Percentiles rank a stretch among this genome's conserved stretches.
phyloP scores from a whole-genome alignment of 2,888 invertebrate genomes.

The Eudasyphora cyanicolor region DNA sequence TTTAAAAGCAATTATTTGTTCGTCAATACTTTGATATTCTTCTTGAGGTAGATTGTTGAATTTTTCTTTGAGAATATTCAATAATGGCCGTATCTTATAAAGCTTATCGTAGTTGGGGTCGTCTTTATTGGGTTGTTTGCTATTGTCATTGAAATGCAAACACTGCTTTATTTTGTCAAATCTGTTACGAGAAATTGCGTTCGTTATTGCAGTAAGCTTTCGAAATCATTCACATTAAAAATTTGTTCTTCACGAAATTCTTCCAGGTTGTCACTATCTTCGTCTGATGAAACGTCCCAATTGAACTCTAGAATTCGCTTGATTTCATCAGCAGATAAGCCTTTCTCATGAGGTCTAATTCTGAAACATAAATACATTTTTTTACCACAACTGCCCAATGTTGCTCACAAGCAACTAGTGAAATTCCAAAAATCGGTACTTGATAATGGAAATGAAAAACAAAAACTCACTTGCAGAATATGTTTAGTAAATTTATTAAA shows the following conservation, averaged over 20 bases:
- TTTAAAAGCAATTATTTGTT: no score
- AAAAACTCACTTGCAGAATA: no score
- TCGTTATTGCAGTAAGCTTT: conserved; percentile 42
- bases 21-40: no score
- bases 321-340: conserved; percentile 34
- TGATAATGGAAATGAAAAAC: no score
- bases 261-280: conserved; percentile 22
- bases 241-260: no score
- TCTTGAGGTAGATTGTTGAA: no score
- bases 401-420: not conserved
- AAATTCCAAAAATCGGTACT: no score
- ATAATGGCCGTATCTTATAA: conserved; percentile 57
- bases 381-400: no score
- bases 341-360: conserved; percentile 40
- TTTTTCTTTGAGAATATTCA: conserved; percentile 48
- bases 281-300: conserved; percentile 51
- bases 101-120: conserved; percentile 48
- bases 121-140: no score
- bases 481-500: no score
- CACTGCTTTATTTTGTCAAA: conserved; percentile 56
- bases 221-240: no score
- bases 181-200: conserved; percentile 25
- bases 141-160: conserved; percentile 47
- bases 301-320: conserved; percentile 42
- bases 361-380: conserved; percentile 30